phyloP scores from a whole-genome alignment of 2,113 vertebrate species.

The Rhinichthys klamathensis region DNA sequence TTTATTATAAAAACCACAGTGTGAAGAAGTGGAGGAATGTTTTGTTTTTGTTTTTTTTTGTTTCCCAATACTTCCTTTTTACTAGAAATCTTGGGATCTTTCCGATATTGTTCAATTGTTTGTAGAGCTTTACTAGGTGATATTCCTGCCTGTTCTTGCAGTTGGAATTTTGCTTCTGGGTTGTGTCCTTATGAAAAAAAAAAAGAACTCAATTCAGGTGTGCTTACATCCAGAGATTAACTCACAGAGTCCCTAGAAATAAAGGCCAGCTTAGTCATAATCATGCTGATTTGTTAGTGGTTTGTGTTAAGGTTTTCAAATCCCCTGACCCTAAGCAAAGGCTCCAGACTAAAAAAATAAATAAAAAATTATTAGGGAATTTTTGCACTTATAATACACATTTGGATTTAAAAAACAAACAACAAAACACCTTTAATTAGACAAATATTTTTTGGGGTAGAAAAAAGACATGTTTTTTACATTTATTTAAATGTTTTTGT shows the following conservation, averaged over 20 bases:
- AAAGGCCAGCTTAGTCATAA: constrained; percentile 24
- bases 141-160: constrained; percentile 77
- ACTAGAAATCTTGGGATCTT: constrained; percentile 47
- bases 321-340: background rate
- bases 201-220: constrained; percentile 80
- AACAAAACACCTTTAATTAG: background rate
- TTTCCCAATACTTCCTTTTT: background rate
- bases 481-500: background rate
- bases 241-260: constrained; percentile 55
- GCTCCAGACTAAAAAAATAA: background rate
- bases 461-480: background rate
- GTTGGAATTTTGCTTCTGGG: constrained; percentile 76
- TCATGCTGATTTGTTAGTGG: constrained; percentile 50
- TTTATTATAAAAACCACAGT: background rate
- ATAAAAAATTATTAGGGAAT: background rate
- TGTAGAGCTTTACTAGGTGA: constrained; percentile 67
- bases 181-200: constrained; percentile 79
- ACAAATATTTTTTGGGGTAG: background rate
- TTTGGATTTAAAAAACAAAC: too few relatives aligned
- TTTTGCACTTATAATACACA: background rate
- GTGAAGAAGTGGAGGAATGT: background rate
- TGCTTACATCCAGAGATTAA: constrained; percentile 74
- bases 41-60: too few relatives aligned
- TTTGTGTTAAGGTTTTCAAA: constrained; percentile 9
- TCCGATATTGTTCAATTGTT: constrained; percentile 59